Conservation (phyloP, 2,888 invertebrate genomes). For the Diplolepis rosae region DNA sequence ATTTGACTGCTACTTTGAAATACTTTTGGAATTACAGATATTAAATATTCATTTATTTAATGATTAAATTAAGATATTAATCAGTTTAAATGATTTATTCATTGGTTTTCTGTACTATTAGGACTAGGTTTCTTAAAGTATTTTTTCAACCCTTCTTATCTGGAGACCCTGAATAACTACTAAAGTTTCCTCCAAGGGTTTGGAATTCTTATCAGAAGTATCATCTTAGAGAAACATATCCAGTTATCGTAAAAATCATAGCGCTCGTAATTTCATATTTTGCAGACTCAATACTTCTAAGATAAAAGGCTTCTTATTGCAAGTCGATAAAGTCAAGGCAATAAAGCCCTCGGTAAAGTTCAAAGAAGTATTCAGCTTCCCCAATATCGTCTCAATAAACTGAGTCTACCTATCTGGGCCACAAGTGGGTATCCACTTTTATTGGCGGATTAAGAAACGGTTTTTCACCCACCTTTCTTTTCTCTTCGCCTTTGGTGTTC, state of each 20-base stretch:
- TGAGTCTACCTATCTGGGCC: slow-evolving; percentile 24
- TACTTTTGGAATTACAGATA: not conserved
- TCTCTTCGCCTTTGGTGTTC: not conserved
- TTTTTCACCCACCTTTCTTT: slow-evolving; percentile 18
- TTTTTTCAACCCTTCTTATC: no score
- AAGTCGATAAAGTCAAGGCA: slow-evolving; percentile 25
- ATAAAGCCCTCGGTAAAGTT: slow-evolving; percentile 28
- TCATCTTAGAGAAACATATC: not conserved
- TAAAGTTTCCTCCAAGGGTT: not conserved
- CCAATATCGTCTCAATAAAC: slow-evolving; percentile 27
- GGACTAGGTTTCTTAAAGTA: no score
- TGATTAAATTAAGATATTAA: no score
- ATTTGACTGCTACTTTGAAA: slow-evolving; percentile 2
- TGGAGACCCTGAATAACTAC: not conserved
- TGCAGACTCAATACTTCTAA: slow-evolving; percentile 13
- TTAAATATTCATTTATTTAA: not conserved
- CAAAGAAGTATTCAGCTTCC: slow-evolving; percentile 31
- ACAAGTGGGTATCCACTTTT: slow-evolving; percentile 31
- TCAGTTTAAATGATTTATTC: no score
- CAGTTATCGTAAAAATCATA: slow-evolving; percentile 1
- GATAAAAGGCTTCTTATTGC: slow-evolving; percentile 1
- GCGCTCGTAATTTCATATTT: slow-evolving; percentile 18
- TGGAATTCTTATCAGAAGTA: not conserved
- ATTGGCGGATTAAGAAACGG: slow-evolving; percentile 30
- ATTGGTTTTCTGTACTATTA: no score